Evolutionary conservation across 1,140 invertebrate genomes (phyloP).

Genomic region (Panagrolaimus sp.): DNA sequence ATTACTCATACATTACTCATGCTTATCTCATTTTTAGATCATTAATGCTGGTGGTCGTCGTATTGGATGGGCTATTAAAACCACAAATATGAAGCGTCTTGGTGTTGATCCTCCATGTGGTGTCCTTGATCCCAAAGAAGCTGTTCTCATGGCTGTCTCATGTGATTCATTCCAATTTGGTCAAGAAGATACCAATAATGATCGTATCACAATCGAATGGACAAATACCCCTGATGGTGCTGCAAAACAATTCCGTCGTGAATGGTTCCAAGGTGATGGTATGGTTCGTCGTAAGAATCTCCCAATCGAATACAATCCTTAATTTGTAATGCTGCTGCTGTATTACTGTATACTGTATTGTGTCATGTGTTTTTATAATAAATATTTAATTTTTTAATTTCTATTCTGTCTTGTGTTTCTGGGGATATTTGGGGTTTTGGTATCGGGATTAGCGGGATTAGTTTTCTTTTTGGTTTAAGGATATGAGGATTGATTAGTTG

Average conservation of each 20-base stretch:
- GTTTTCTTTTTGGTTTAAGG: too few species aligned
- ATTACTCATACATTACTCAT: not conserved
- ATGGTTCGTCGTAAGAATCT: conserved; percentile 50
- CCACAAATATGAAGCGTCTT: conserved; percentile 38
- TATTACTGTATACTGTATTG: not conserved
- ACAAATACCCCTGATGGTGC: conserved; percentile 45
- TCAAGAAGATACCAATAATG: conserved; percentile 46
- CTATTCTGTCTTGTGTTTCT: not conserved
- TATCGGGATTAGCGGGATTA: too few species aligned
- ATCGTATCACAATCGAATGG: conserved; percentile 49
- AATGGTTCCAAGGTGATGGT: conserved; percentile 47
- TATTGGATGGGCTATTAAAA: conserved; percentile 47
- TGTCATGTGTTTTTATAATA: too few species aligned
- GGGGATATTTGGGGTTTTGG: not conserved
- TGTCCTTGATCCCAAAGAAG: conserved; percentile 45
- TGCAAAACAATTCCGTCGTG: conserved; percentile 41
- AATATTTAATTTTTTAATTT: too few species aligned
- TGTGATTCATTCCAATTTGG: conserved; percentile 43
- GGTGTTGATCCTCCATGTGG: conserved; percentile 38
- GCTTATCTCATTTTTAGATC: conserved; percentile 25
- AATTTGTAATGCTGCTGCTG: not conserved
- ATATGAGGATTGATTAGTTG: not conserved
- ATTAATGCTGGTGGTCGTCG: conserved; percentile 40
- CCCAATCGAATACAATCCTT: conserved; percentile 47
- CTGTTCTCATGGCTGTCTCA: conserved; percentile 39